Evolutionary conservation across 2,888 invertebrate species (phyloP).

Genomic region (Cantharis nigra): DNA sequence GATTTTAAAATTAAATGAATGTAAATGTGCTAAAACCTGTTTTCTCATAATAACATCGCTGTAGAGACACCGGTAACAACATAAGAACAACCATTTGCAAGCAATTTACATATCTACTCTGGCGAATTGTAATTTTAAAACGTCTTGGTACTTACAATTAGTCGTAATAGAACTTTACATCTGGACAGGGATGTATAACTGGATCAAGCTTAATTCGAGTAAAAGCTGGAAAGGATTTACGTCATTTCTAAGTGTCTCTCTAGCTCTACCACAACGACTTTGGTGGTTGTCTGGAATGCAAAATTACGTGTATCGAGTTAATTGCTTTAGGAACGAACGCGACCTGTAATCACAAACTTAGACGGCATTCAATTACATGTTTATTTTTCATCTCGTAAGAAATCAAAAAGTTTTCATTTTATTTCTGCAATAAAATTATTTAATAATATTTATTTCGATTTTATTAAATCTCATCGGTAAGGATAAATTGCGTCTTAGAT

Average conservation of each 20-base stretch:
- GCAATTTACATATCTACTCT: conserved; percentile 34
- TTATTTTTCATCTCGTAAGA: conserved; percentile 17
- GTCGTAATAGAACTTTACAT: conserved; percentile 28
- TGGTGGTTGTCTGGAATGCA: conserved; percentile 18
- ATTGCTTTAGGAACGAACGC: conserved; percentile 32
- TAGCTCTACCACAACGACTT: conserved; percentile 18
- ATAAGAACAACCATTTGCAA: conserved; percentile 31
- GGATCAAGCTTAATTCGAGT: conserved; percentile 27
- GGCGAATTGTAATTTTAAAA: conserved; percentile 35
- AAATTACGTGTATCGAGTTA: conserved; percentile 34
- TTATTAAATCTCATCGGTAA: too few relatives aligned
- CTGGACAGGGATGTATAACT: conserved; percentile 22
- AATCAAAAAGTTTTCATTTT: conserved; percentile 10
- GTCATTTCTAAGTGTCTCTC: conserved; percentile 19
- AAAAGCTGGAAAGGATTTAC: conserved; percentile 17
- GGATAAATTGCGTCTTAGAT: too few relatives aligned
- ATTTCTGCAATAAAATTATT: background rate
- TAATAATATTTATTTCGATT: too few relatives aligned
- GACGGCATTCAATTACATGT: conserved; percentile 20
- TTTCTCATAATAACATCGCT: conserved; percentile 30
- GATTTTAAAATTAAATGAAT: conserved; percentile 5
- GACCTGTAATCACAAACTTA: conserved; percentile 31
- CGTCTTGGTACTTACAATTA: conserved; percentile 33
- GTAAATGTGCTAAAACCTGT: conserved; percentile 26
- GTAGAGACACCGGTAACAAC: conserved; percentile 23